phyloP scores from a whole-genome alignment of 2,797 vertebrate genomes.

The Rhynchotus rufescens region DNA sequence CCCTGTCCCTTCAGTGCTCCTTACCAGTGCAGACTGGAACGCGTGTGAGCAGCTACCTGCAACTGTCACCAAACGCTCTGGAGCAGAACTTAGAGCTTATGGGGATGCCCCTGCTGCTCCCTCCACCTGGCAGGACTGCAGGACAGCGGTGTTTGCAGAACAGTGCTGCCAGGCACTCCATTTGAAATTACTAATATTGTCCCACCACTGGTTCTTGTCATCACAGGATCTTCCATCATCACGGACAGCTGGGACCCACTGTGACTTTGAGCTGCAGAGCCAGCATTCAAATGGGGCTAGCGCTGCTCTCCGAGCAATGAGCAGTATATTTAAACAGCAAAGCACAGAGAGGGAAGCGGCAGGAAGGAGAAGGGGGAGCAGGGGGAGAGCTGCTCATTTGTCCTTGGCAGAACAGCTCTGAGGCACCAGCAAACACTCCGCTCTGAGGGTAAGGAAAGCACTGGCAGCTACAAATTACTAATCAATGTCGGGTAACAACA shows the following conservation, averaged over 20 bases:
- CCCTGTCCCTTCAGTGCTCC: accelerated
- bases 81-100: not conserved
- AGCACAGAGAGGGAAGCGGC: not conserved
- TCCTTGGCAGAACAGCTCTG: slow-evolving; percentile 22
- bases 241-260: not conserved
- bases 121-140: not conserved
- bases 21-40: not conserved
- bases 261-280: not conserved
- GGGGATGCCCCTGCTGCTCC: not conserved
- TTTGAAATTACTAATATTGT: not conserved
- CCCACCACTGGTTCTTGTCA: not conserved
- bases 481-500: slow-evolving; percentile 77
- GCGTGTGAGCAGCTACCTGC: not conserved
- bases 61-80: not conserved
- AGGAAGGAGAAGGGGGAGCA: not conserved
- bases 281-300: not conserved
- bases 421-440: not conserved
- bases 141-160: not conserved
- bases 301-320: not conserved
- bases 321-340: not conserved
- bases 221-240: not conserved
- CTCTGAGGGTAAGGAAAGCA: slow-evolving; percentile 38
- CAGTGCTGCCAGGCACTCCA: accelerated
- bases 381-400: not conserved
- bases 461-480: slow-evolving; percentile 74